A percentile compares a stretch with the other conserved stretches of the same genome.
Conservation (phyloP, 2,888 invertebrate species). For the Orthosia cruda region DNA sequence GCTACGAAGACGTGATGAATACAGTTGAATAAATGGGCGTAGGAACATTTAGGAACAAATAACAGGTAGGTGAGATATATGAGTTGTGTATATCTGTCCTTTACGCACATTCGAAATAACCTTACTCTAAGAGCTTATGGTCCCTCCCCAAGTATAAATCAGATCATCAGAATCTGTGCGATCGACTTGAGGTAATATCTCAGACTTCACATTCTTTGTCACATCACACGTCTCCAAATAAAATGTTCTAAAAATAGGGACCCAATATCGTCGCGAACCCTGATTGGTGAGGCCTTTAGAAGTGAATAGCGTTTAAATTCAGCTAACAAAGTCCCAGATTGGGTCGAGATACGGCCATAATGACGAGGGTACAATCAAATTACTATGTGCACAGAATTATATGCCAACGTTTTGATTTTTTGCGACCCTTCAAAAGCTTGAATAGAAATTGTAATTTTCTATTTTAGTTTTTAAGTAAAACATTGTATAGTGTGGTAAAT, state of each 20-base stretch:
- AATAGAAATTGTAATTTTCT: slow-evolving; percentile 4
- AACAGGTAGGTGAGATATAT: too few relatives aligned
- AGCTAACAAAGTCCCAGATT: slow-evolving; percentile 48
- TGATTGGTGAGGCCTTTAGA: slow-evolving; percentile 17
- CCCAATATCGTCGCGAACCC: not conserved
- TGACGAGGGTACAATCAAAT: slow-evolving; percentile 62
- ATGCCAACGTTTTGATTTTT: slow-evolving; percentile 25
- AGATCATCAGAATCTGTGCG: too few relatives aligned
- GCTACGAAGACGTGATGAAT: too few relatives aligned
- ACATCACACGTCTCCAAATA: not conserved
- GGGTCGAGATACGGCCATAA: slow-evolving; percentile 43
- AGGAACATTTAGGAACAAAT: too few relatives aligned
- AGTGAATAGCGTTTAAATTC: slow-evolving; percentile 50
- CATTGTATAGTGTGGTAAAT: too few relatives aligned
- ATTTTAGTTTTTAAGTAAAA: too few relatives aligned
- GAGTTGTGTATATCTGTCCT: too few relatives aligned
- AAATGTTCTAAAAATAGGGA: slow-evolving; percentile 5
- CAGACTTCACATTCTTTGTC: not conserved
- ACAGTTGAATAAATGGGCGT: too few relatives aligned
- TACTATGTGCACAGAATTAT: slow-evolving; percentile 45
- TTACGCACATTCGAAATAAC: too few relatives aligned
- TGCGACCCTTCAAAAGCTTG: not conserved
- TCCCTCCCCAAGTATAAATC: too few relatives aligned
- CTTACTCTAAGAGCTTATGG: too few relatives aligned
- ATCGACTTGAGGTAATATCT: not conserved